Conservation (phyloP, 2,888 invertebrate genomes). For the Eristalinus aeneus region DNA sequence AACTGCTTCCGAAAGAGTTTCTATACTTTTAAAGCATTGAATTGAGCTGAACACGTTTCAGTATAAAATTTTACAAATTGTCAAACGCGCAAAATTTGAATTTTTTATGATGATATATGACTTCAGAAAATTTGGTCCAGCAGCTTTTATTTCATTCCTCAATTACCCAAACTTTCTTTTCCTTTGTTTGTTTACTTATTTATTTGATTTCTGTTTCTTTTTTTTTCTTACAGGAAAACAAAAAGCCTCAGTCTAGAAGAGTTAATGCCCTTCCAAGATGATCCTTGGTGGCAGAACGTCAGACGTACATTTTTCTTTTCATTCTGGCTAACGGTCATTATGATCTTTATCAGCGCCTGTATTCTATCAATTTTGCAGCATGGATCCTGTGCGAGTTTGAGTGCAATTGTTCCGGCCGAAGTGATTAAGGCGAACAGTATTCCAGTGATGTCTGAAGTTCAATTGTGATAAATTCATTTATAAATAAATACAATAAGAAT, state of each 20-base stretch:
- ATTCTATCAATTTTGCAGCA: conserved; percentile 77
- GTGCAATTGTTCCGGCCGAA: conserved; percentile 48
- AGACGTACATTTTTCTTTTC: conserved; percentile 81
- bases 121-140: no score
- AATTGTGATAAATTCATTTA: conserved; percentile 6
- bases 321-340: conserved; percentile 82
- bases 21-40: no score
- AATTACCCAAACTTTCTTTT: no score
- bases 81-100: no score
- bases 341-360: conserved; percentile 81
- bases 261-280: conserved; percentile 80
- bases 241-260: conserved; percentile 81
- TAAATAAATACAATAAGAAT: neutral
- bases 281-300: conserved; percentile 82
- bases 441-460: neutral
- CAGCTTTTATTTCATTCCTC: no score
- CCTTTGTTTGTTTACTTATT: no score
- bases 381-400: conserved; percentile 52
- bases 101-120: no score
- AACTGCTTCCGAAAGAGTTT: no score
- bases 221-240: conserved; percentile 74
- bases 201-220: neutral
- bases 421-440: neutral
- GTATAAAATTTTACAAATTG: no score
- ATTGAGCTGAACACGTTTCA: no score